Evolutionary conservation across 1,140 invertebrate species (phyloP), one percentile per base, ranked within the genome.

Genomic region (Adelges cooleyi): DNA sequence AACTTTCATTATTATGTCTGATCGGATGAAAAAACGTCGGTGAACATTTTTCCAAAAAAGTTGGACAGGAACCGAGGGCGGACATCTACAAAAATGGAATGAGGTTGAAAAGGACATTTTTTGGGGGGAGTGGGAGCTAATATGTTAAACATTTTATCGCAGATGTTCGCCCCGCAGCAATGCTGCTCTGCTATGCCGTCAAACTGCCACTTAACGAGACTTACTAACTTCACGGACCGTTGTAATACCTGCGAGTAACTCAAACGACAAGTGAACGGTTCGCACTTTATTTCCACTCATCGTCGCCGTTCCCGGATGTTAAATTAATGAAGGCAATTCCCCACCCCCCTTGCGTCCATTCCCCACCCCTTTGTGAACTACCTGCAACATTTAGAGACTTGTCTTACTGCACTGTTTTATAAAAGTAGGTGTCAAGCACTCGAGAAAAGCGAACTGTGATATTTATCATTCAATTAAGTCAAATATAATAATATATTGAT

Each of bases 161-260:
- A 59, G 54, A 59, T 59, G 54, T 44, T 59, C 54, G 54, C 38
- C 23, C 27, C 13, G 10, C 23, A 27, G 54, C 54, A 23, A 40
- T 33, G 29, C 29, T 33, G 11, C 29, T 5, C 5, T n/a, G n/a
- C n/a, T n/a, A 5, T 44, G 23, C 38, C 54, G 23, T 59, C 40
- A 59, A 59, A 38, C 54, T 59, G 54, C 40, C 54, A 59, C 54
- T 59, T 59, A 59, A 59, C 40, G 54, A 59, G 54, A 59, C 54
- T 59, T 59, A 27, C 40, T 44, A 59, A 59, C 54, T 59, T 59
- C 23, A 13, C 54, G 23, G 13, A 17, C 22, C 22, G n/a, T 38
- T 22, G 22, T 2, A 9, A 23, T 2, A 22, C n/a, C 23, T 44
- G 22, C 23, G 10, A n/a, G n/a, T n/a, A n/a, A n/a, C n/a, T n/a